A percentile compares a stretch with the other conserved stretches of the same genome.
Evolutionary conservation across 1,140 invertebrate genomes (phyloP).

Genomic region (Liolophura sinensis): DNA sequence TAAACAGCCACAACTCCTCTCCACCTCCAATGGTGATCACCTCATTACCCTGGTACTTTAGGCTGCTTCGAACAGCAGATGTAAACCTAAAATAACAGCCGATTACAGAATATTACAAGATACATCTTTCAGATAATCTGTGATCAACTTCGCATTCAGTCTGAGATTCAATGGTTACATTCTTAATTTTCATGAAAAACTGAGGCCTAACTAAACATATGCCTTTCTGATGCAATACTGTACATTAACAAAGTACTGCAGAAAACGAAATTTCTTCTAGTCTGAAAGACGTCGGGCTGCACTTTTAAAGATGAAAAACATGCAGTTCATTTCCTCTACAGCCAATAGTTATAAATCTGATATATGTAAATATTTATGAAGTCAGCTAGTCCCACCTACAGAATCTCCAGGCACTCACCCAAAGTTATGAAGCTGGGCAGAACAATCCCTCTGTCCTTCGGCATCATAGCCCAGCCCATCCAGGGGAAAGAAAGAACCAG

Average conservation of each 20-base stretch:
- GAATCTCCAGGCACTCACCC: slow-evolving; percentile 16
- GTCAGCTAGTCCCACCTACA: background rate
- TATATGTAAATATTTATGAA: background rate
- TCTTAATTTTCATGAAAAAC: background rate
- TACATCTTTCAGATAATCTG: too few species aligned
- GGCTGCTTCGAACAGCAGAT: slow-evolving; percentile 24
- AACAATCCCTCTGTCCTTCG: slow-evolving; percentile 28
- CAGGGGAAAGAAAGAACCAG: slow-evolving; percentile 27
- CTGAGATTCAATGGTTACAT: too few species aligned
- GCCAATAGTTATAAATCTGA: too few species aligned
- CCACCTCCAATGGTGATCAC: slow-evolving; percentile 30
- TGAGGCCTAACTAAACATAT: background rate
- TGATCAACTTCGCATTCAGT: too few species aligned
- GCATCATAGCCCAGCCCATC: slow-evolving; percentile 29
- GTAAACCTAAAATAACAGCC: slow-evolving; percentile 24
- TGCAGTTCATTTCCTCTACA: background rate
- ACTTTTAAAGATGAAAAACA: background rate
- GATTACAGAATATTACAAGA: too few species aligned
- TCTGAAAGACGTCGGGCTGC: too few species aligned
- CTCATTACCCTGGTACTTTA: slow-evolving; percentile 30
- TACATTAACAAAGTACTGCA: too few species aligned
- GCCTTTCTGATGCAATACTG: background rate
- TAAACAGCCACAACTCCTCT: slow-evolving; percentile 36
- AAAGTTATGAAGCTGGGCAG: slow-evolving; percentile 24
- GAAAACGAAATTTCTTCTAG: too few species aligned